Conservation (phyloP, 2,888 invertebrate genomes). For the Hedychridium roseum region DNA sequence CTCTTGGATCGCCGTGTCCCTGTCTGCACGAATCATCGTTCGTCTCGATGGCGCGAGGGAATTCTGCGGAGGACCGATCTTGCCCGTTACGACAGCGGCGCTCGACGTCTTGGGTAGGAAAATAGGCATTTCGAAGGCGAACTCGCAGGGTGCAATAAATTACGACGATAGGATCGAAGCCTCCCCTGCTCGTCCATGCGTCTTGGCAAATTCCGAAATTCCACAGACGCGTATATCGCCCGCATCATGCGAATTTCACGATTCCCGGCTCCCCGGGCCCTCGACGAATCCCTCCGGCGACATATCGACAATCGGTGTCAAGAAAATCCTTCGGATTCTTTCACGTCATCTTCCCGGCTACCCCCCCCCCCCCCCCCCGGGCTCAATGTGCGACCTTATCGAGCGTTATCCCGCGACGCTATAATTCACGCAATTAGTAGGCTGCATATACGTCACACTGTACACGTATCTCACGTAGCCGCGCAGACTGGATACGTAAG, state of each 20-base stretch:
- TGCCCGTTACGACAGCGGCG: too few species aligned
- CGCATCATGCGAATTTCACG: conserved; percentile 9
- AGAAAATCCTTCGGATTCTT: conserved; percentile 22
- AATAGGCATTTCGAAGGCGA: too few species aligned
- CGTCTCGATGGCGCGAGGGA: too few species aligned
- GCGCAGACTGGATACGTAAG: conserved; percentile 21
- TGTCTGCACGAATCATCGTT: too few species aligned
- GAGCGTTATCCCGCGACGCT: conserved; percentile 17
- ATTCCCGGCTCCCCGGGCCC: too few species aligned
- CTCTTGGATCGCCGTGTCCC: too few species aligned
- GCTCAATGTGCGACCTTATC: conserved; percentile 24
- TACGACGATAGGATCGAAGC: conserved; percentile 21
- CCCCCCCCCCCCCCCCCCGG: conserved; percentile 5
- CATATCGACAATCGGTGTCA: conserved; percentile 8
- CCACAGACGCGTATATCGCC: conserved; percentile 8
- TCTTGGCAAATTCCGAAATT: conserved; percentile 19
- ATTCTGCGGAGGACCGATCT: too few species aligned
- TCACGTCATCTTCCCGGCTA: conserved; percentile 3
- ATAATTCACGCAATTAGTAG: conserved; percentile 51
- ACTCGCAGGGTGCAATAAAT: too few species aligned
- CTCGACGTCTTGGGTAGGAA: too few species aligned
- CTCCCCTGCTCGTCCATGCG: neutral
- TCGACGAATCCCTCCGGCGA: conserved; percentile 8
- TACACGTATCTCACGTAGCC: too few species aligned
- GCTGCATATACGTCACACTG: conserved; percentile 32